Evolutionary conservation across 2,113 vertebrate species (phyloP).

Genomic region (Natator depressus): DNA sequence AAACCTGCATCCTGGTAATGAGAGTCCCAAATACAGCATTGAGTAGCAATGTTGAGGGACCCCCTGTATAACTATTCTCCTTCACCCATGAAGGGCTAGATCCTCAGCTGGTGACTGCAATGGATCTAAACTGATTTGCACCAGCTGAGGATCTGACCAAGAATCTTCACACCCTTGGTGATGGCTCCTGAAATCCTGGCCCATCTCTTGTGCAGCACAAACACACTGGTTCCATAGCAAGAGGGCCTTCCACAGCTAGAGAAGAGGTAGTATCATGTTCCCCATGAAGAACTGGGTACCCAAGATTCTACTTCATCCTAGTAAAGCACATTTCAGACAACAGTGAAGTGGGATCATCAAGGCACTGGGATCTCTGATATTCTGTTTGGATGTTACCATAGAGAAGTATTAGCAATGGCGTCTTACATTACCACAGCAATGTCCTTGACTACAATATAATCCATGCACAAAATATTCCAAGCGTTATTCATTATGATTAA

Average conservation of each 20-base stretch:
- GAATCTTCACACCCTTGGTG: accelerated
- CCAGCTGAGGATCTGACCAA: neutral
- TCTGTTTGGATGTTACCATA: neutral
- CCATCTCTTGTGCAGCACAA: neutral
- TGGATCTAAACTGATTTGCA: accelerated
- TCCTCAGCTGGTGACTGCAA: accelerated
- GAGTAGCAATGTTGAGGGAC: neutral
- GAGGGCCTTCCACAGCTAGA: neutral
- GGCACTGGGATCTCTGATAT: neutral
- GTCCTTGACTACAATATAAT: neutral
- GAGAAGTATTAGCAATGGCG: neutral
- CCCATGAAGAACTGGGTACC: neutral
- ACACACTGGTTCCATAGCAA: neutral
- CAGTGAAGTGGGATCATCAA: neutral
- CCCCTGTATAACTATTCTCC: neutral
- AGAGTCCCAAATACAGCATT: neutral
- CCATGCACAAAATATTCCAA: neutral
- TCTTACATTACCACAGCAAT: accelerated
- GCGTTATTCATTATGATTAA: accelerated
- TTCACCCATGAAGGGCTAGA: neutral
- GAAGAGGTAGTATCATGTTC: neutral
- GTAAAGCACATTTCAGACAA: neutral
- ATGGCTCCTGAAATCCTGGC: accelerated
- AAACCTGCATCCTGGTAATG: neutral
- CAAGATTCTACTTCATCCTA: neutral